These are phyloP conservation scores for Myripristis murdjan DNA, from an alignment of 2,797 vertebrate genomes.

Conservation along the genomic window DNA sequence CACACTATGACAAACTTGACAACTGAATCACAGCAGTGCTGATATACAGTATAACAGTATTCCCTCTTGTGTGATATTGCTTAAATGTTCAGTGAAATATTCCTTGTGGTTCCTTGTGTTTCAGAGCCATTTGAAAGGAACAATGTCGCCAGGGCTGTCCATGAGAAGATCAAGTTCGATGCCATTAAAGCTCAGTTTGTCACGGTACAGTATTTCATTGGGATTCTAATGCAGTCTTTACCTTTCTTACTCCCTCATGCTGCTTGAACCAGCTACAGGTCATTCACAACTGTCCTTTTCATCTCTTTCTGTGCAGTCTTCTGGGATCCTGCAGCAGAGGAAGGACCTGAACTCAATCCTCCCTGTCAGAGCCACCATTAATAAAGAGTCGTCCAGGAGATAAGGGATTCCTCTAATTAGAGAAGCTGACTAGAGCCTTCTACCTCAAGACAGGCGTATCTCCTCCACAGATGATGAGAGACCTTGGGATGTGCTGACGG, in stretches of 20 bases:
- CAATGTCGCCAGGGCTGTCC: constrained; percentile 96
- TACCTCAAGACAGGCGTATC: constrained; percentile 58
- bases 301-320: constrained; percentile 86
- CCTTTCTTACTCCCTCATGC: constrained; percentile 15
- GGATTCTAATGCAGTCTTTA: background rate
- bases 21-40: no score
- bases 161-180: constrained; percentile 93
- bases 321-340: constrained; percentile 83
- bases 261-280: background rate
- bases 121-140: constrained; percentile 96
- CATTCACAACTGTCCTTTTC: constrained; percentile 39
- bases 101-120: constrained; percentile 65
- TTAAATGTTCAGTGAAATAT: background rate
- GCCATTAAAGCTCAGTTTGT: constrained; percentile 88
- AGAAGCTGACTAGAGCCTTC: constrained; percentile 64
- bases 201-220: constrained; percentile 81
- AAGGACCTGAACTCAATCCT: constrained; percentile 92
- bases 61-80: no score
- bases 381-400: constrained; percentile 70
- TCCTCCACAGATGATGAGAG: constrained; percentile 20
- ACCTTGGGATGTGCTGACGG: constrained; percentile 25
- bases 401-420: constrained; percentile 58
- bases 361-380: constrained; percentile 84
- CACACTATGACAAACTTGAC: no score
- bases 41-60: no score